A percentile compares a stretch with the other conserved stretches of the same genome.
Evolutionary conservation across 2,113 vertebrate species (phyloP).

Genomic region (Nettapus auritus): DNA sequence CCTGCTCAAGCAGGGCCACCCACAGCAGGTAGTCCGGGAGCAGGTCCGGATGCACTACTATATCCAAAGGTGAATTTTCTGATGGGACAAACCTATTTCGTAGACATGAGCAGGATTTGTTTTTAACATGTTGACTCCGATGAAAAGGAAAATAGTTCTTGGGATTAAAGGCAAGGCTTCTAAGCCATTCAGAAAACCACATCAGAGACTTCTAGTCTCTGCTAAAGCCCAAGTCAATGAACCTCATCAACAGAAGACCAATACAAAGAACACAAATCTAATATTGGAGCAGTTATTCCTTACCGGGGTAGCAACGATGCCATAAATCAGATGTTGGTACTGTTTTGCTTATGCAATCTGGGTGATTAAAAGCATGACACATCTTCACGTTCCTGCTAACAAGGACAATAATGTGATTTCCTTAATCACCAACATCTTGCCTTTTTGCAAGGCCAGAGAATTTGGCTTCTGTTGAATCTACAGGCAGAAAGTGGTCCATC

Average conservation of each 20-base stretch:
- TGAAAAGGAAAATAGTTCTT: not conserved
- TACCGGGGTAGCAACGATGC: not conserved
- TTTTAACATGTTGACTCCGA: not conserved
- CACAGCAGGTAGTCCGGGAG: too few relatives aligned
- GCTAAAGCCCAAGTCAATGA: not conserved
- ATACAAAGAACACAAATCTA: not conserved
- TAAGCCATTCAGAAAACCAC: not conserved
- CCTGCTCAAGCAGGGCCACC: too few relatives aligned
- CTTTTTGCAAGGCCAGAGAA: not conserved
- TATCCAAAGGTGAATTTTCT: not conserved
- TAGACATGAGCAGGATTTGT: not conserved
- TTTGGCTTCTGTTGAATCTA: not conserved
- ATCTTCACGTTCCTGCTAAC: not conserved
- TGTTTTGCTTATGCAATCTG: not conserved
- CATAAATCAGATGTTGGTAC: not conserved
- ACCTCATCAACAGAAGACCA: not conserved
- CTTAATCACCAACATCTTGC: not conserved
- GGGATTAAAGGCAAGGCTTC: not conserved
- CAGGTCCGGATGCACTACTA: not conserved
- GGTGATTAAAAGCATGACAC: not conserved
- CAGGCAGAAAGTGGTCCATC: not conserved
- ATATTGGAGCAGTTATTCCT: not conserved
- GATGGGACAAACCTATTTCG: not conserved
- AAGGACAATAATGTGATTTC: not conserved
- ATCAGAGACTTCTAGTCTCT: not conserved